Conservation (phyloP, 2,797 vertebrate genomes). For the Gadopsis bispinosus region DNA sequence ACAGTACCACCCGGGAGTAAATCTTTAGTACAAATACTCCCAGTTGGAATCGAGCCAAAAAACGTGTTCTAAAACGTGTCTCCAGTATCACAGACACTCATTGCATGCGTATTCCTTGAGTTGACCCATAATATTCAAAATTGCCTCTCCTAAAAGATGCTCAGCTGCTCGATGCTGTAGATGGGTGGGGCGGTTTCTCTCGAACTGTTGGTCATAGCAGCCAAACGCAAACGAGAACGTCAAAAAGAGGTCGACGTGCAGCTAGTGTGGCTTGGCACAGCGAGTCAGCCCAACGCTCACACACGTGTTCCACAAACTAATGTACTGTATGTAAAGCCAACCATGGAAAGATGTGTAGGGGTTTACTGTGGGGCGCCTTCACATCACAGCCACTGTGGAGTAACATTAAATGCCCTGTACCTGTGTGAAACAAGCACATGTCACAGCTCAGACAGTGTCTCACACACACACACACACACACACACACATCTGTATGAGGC, state of each 20-base stretch:
- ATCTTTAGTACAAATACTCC: conserved; percentile 48
- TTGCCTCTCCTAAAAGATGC: conserved; percentile 30
- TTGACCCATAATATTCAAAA: conserved; percentile 50
- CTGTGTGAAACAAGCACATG: conserved; percentile 41
- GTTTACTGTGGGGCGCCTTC: conserved; percentile 11
- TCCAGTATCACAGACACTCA: neutral
- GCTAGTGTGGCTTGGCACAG: conserved; percentile 12
- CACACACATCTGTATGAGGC: conserved; percentile 25
- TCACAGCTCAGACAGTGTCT: conserved; percentile 36
- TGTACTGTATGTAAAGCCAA: conserved; percentile 7
- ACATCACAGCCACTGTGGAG: neutral
- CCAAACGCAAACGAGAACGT: conserved; percentile 33
- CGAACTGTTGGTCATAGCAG: conserved; percentile 31
- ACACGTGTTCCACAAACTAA: conserved; percentile 18
- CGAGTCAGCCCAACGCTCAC: conserved; percentile 11
- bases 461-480: conserved; percentile 16
- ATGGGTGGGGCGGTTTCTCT: conserved; percentile 18
- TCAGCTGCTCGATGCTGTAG: conserved; percentile 24
- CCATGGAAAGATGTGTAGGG: neutral
- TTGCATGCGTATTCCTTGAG: conserved; percentile 55
- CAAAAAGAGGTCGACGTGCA: conserved; percentile 22
- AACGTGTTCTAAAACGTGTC: conserved; percentile 49
- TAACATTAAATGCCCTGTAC: conserved; percentile 20
- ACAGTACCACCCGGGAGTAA: conserved; percentile 37
- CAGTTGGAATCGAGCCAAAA: conserved; percentile 36